Conservation (phyloP, 2,888 invertebrate species). For the Brachyptera risi region DNA sequence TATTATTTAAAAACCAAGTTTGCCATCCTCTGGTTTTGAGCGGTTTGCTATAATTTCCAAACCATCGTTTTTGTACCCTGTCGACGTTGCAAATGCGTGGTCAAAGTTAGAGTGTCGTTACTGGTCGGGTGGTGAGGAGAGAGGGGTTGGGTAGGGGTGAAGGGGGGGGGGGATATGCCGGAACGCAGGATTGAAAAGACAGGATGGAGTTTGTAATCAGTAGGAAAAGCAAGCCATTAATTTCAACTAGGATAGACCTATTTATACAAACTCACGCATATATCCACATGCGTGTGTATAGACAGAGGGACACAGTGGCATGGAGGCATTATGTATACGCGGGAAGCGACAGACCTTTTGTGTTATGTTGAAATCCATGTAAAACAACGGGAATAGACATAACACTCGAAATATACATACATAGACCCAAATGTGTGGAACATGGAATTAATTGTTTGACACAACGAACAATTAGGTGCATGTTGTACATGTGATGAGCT, state of each 20-base stretch:
- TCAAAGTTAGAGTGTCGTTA: slow-evolving; percentile 1
- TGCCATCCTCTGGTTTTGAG: background rate
- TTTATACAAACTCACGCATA: background rate
- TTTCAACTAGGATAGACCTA: slow-evolving; percentile 4
- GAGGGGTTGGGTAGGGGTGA: too few relatives aligned
- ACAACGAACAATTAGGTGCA: too few relatives aligned
- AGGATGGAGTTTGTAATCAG: slow-evolving; percentile 18
- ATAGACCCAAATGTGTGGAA: too few relatives aligned
- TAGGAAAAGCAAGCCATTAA: slow-evolving; percentile 18
- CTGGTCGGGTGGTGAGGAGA: too few relatives aligned
- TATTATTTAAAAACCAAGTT: background rate
- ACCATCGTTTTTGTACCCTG: too few relatives aligned
- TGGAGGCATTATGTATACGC: background rate
- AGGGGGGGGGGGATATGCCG: too few relatives aligned
- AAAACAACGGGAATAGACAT: background rate
- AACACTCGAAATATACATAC: background rate
- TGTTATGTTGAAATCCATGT: slow-evolving; percentile 4
- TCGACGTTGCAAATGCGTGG: too few relatives aligned
- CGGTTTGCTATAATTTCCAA: too few relatives aligned
- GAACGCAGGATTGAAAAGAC: slow-evolving; percentile 5
- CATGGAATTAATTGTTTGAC: too few relatives aligned
- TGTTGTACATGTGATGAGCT: too few relatives aligned
- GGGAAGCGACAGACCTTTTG: background rate
- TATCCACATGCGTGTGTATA: background rate
- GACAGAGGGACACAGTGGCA: background rate